Evolutionary conservation across 2,113 vertebrate species (phyloP), one percentile per base, ranked within the genome.

Genomic region (Oceanites oceanicus): DNA sequence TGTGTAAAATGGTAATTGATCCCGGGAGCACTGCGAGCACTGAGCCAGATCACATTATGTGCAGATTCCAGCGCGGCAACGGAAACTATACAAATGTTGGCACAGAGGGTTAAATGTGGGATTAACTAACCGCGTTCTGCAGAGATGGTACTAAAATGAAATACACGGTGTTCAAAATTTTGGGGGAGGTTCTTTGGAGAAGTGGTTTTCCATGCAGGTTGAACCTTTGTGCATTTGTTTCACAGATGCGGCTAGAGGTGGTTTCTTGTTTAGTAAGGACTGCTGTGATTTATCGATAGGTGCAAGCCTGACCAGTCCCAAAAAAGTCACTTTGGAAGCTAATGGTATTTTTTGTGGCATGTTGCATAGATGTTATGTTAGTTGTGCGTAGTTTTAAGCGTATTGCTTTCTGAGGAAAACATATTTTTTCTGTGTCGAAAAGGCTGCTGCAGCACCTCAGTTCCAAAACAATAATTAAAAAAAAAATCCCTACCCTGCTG

Each of bases 1-100:
- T 97, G 91, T 97, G 93, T 97, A 89, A 97, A 97, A 96, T 92
- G 82, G 94, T 97, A 96, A 95, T 96, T 96, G 94, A 96, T 98
- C 96, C 96, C 85, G 0, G 34, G 92, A 92, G 86, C 71, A 73
- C 73, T 0, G 0, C 3, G 27, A 75, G 90, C 2, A 0, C 79
- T 16, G 50, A 96, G 94, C 96, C 95, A 97, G 94, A 97, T 94
- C 86, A 78, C 66, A 72, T 90, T 95, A 88, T 91, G 58, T 92
- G 84, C 82, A 70, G 93, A 90, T 96, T 94, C 92, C 56, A 80
- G 25, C 2, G 45, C 6, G 6, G 91, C 77, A 76, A 38, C 67
- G 40, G 94, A 95, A 96, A 88, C 94, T 90, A 3, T 76, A 59
- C 82, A 96, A 83, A 94, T 84, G 85, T 92, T 92, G 82, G 76